These are phyloP conservation scores for Crocallis elinguaria DNA, from an alignment of 2,888 invertebrate genomes.

Conservation along the genomic window DNA sequence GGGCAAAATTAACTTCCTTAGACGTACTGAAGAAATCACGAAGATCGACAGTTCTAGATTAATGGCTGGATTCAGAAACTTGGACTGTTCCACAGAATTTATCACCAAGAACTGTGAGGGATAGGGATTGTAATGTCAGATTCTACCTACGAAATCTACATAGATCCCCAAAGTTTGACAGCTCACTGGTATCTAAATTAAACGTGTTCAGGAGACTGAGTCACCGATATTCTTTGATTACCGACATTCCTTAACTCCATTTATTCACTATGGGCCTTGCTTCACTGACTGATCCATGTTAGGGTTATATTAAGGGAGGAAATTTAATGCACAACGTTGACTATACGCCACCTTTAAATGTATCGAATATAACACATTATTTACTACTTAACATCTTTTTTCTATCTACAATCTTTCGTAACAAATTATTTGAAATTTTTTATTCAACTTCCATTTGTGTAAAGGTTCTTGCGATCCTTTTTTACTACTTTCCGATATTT, in stretches of 20 bases:
- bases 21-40: conserved; percentile 21
- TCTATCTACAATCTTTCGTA: no score
- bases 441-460: no score
- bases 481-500: no score
- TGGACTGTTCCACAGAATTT: conserved; percentile 26
- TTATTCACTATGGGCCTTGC: background rate
- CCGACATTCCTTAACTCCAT: background rate
- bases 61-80: conserved; percentile 20
- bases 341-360: no score
- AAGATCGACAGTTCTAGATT: conserved; percentile 20
- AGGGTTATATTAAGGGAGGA: no score
- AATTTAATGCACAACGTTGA: no score
- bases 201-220: conserved; percentile 5
- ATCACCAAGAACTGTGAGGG: conserved; percentile 19
- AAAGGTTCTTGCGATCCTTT: no score
- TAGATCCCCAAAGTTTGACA: conserved; percentile 25
- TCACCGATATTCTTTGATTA: background rate
- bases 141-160: conserved; percentile 12
- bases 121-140: conserved; percentile 20
- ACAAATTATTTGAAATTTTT: no score
- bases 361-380: background rate
- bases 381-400: background rate
- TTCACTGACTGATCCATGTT: no score
- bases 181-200: conserved; percentile 23
- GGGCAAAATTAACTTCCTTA: conserved; percentile 22